A percentile compares a stretch with the other conserved stretches of the same genome.
Conservation (phyloP, 2,797 vertebrate species). For the Sternarchorhynchus goeldii region DNA sequence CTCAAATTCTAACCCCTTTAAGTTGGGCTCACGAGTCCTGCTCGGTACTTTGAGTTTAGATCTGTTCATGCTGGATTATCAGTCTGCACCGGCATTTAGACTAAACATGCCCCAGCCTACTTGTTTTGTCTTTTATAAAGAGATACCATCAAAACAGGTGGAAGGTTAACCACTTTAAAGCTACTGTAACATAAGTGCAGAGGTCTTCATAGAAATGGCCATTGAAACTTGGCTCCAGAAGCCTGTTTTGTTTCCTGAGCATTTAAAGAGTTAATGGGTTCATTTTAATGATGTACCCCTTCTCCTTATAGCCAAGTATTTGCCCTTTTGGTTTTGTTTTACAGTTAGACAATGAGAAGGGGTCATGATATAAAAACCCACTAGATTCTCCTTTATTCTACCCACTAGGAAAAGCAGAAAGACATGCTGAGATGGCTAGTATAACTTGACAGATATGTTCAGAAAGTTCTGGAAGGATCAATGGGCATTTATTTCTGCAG, state of each 20-base stretch:
- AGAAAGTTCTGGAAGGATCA: conserved; percentile 63
- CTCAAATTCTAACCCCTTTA: conserved; percentile 68
- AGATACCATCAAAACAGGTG: too few relatives aligned
- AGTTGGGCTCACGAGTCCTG: conserved; percentile 46
- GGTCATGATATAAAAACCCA: conserved; percentile 41
- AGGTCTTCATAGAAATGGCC: too few relatives aligned
- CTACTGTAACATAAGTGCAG: too few relatives aligned
- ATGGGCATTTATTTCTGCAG: conserved; percentile 58
- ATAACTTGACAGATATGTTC: conserved; percentile 59
- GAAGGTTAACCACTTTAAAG: too few relatives aligned
- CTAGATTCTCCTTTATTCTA: conserved; percentile 67
- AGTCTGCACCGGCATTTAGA: conserved; percentile 10
- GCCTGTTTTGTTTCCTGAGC: background rate
- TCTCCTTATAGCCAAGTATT: conserved; percentile 21
- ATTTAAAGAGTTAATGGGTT: background rate
- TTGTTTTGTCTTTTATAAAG: conserved; percentile 8
- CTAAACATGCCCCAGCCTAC: conserved; percentile 24
- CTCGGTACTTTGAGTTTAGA: conserved; percentile 26
- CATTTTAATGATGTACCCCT: background rate
- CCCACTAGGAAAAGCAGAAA: conserved; percentile 41
- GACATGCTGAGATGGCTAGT: conserved; percentile 45
- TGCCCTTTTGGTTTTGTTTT: conserved; percentile 29
- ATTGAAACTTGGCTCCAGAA: background rate
- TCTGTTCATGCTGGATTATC: conserved; percentile 17
- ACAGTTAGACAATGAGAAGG: conserved; percentile 30